phyloP scores from a whole-genome alignment of 2,888 invertebrate genomes.

The Drosophila formosana region DNA sequence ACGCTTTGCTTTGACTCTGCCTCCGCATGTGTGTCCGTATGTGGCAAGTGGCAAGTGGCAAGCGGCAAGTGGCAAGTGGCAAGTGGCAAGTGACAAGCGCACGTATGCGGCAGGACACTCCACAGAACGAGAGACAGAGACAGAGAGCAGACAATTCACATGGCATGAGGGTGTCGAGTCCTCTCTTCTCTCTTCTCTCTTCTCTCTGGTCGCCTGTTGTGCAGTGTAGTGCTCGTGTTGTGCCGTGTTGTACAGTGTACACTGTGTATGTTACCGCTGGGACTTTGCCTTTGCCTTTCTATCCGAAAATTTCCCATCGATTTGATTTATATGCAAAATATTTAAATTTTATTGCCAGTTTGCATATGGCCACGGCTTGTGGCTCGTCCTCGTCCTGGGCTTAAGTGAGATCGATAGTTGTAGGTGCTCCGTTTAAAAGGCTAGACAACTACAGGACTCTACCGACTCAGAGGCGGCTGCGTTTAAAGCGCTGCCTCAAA shows the following conservation, averaged over 20 bases:
- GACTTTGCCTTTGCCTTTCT: slow-evolving; percentile 50
- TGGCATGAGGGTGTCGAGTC: not conserved
- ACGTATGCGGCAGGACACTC: slow-evolving; percentile 40
- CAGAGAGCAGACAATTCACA: slow-evolving; percentile 7
- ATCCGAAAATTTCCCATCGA: slow-evolving; percentile 71
- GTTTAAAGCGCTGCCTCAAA: slow-evolving; percentile 29
- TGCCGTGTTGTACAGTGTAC: slow-evolving; percentile 23
- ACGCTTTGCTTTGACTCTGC: slow-evolving; percentile 59
- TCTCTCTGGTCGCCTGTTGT: not conserved
- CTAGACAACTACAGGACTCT: slow-evolving; percentile 9
- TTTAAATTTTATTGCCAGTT: slow-evolving; percentile 78
- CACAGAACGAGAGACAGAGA: not conserved
- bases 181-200: not conserved
- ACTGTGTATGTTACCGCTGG: slow-evolving; percentile 44
- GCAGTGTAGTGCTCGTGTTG: not conserved
- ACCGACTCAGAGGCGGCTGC: not conserved
- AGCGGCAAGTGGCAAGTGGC: slow-evolving; percentile 30
- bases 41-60: slow-evolving; percentile 25
- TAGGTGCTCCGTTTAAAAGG: slow-evolving; percentile 53
- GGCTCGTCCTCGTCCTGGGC: slow-evolving; percentile 41
- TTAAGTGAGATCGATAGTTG: slow-evolving; percentile 75
- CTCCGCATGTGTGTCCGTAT: slow-evolving; percentile 21
- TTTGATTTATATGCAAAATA: slow-evolving; percentile 78
- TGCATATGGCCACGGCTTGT: slow-evolving; percentile 62
- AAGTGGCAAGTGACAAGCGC: slow-evolving; percentile 45